Base-by-base conservation (phyloP, 2,797 vertebrate genomes). In the Spinibarbus caldwelli region DNA sequence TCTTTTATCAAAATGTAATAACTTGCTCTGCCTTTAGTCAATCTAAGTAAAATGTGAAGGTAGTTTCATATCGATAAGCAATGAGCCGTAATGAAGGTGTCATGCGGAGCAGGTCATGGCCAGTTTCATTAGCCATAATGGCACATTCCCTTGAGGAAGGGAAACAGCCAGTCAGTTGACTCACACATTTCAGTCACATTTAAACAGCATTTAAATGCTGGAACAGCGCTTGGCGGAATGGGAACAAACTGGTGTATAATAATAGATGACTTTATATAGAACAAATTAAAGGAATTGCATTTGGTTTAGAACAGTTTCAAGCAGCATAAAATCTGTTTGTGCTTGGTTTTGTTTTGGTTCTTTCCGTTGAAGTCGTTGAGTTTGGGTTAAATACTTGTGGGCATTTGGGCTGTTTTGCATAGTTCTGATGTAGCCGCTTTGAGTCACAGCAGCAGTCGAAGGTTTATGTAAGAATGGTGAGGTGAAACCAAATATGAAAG, bases 61-160 rank as follows among this genome's bases (percentile, higher is more conserved):
- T 38, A 41, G 10, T 68, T 70, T 29, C 7, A 41, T 9, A 36
- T 43, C 29, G n/a, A 43, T 41, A 17, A 29, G 45, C 23, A 19
- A 78, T 21, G 71, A 87, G 67, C 67, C 21, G 1, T 34, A 36
- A 76, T 70, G 38, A 67, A 71, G 2, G 62, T 23, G 47, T 12
- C 4, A 34, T 26, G 26, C 6, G 10, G 26, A 49, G 38, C 64
- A 21, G 45, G 34, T 71, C 77, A 41, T 31, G 57, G 47, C 5
- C 73, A 64, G 73, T 23, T 83, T 71, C 38, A 80, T 76, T 64
- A 75, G 52, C 38, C 6, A 8, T 64, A 80, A 84, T 81, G 68
- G 62, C 26, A 38, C 15, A 57, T 77, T 59, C 43, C 47, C 84
- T 47, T 34, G 47, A 78, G 34, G 64, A 64, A 4, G 47, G n/a